A percentile compares a stretch with the other conserved stretches of the same genome.
phyloP scores from a whole-genome alignment of 1,140 invertebrate species.

The Zaprionus gabonicus region DNA sequence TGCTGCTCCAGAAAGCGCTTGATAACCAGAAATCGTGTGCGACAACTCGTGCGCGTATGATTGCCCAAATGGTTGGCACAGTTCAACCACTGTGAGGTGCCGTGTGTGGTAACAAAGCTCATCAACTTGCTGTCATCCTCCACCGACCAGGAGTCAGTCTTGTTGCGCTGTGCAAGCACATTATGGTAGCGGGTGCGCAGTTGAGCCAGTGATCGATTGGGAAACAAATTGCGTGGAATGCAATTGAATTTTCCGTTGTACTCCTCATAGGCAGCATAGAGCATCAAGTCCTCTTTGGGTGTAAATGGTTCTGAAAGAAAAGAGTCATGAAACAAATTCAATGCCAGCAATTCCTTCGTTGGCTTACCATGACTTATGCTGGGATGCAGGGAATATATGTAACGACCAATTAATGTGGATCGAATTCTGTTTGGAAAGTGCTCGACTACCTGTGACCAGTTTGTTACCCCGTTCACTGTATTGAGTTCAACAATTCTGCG shows the following conservation, averaged over 20 bases:
- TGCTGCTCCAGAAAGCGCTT: constrained; percentile 78
- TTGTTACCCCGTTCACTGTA: constrained; percentile 87
- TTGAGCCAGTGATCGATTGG: constrained; percentile 86
- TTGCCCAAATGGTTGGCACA: constrained; percentile 83
- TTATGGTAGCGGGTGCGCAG: constrained; percentile 86
- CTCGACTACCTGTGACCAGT: constrained; percentile 87
- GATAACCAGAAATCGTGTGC: constrained; percentile 85
- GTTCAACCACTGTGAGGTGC: constrained; percentile 83
- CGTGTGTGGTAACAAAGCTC: constrained; percentile 76
- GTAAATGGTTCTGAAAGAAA: constrained; percentile 83
- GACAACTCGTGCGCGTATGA: constrained; percentile 85
- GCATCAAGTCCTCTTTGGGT: constrained; percentile 87
- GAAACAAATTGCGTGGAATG: constrained; percentile 85
- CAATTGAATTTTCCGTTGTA: constrained; percentile 87
- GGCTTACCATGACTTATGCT: constrained; percentile 79
- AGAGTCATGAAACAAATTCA: not conserved
- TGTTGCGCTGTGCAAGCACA: constrained; percentile 76
- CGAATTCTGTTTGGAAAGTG: constrained; percentile 87
- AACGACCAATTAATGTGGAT: constrained; percentile 87
- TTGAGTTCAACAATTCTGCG: constrained; percentile 85
- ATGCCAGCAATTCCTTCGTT: not conserved
- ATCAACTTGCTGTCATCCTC: constrained; percentile 85
- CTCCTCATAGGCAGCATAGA: constrained; percentile 86
- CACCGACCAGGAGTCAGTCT: constrained; percentile 84
- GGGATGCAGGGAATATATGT: constrained; percentile 78